Evolutionary conservation across 1,140 invertebrate species (phyloP), one percentile per base, ranked within the genome.

Genomic region (Bombus cullumanus): DNA sequence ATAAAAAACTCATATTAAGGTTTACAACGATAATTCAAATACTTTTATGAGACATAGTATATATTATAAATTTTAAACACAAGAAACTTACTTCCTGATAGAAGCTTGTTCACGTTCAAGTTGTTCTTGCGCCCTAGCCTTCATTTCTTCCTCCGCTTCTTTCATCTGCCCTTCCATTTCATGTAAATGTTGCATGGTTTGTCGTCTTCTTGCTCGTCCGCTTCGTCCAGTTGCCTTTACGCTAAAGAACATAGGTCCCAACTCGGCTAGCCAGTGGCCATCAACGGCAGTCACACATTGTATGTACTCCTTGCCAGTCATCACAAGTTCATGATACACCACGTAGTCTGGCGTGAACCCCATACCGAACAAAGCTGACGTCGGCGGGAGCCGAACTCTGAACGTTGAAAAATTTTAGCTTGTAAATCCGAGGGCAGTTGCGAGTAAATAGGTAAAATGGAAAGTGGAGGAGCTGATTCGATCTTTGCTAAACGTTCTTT

Each of bases 271-370:
- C 99, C 99, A 99, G 75, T 98, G 97, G 0, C 98, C 99, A 95
- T 99, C 99, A 0, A 99, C 99, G 1, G 99, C 98, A 0, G 99
- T 99, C 5, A 99, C 99, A 94, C 99, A 99, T 94, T 99, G 99
- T 99, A 99, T 99, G 94, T 99, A 99, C 95, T 99, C 99, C 93
- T 98, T 98, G 18, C 98, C 97, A 2, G 99, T 99, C 99, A 99
- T 99, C 8, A 99, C 97, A 28, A 99, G 96, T 94, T 99, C 99
- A 92, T 99, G 99, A 93, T 99, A 99, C 34, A 99, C 98, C 37
- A 99, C 99, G 95, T 99, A 99, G 95, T 99, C 99, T 0, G 99
- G 99, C 1, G 98, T 99, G 93, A 97, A 99, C 31, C 99, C 99
- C 96, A 99, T 98, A 0, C 99, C 99, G 95, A 99, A 99, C 0